These are phyloP conservation scores for Arbacia lixula DNA, from an alignment of 53 echinoderm and acorn worm genomes.

Conservation along the genomic window DNA sequence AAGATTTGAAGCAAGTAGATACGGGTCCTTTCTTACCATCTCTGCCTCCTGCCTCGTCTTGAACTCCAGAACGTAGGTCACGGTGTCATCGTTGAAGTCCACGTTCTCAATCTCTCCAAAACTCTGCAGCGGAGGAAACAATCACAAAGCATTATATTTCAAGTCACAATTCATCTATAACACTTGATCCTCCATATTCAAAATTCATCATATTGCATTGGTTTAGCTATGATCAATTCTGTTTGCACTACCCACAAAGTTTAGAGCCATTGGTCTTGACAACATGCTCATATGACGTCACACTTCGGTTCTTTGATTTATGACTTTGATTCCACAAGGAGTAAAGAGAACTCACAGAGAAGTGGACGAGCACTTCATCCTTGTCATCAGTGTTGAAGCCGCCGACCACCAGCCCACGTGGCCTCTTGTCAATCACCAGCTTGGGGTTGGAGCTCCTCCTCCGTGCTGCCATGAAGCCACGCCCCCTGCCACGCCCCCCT, in stretches of 20 bases:
- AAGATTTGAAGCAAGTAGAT: no score
- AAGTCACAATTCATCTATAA: not conserved
- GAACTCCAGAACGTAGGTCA: slow-evolving; percentile 75
- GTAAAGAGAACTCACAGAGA: slow-evolving; percentile 97
- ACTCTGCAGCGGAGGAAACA: slow-evolving; percentile 56
- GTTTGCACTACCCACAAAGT: no score
- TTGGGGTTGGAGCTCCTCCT: slow-evolving; percentile 75
- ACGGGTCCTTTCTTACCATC: slow-evolving; percentile 79
- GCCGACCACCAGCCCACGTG: slow-evolving; percentile 72
- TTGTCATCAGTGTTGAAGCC: slow-evolving; percentile 83
- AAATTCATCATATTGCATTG: no score
- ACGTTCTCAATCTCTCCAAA: slow-evolving; percentile 92
- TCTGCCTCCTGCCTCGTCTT: slow-evolving; percentile 93
- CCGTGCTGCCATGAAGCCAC: slow-evolving; percentile 58
- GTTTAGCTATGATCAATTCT: no score
- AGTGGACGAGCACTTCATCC: slow-evolving; percentile 88
- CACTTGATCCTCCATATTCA: no score
- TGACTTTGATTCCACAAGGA: no score
- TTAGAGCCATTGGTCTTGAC: no score
- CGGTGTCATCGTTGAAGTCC: slow-evolving; percentile 71
- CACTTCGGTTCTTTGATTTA: no score
- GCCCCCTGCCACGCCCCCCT: slow-evolving; percentile 69
- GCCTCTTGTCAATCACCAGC: slow-evolving; percentile 90
- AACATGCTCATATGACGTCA: no score
- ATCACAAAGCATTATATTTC: not conserved